phyloP scores from a whole-genome alignment of 2,113 vertebrate species.

The Tricholaema leucomelas region DNA sequence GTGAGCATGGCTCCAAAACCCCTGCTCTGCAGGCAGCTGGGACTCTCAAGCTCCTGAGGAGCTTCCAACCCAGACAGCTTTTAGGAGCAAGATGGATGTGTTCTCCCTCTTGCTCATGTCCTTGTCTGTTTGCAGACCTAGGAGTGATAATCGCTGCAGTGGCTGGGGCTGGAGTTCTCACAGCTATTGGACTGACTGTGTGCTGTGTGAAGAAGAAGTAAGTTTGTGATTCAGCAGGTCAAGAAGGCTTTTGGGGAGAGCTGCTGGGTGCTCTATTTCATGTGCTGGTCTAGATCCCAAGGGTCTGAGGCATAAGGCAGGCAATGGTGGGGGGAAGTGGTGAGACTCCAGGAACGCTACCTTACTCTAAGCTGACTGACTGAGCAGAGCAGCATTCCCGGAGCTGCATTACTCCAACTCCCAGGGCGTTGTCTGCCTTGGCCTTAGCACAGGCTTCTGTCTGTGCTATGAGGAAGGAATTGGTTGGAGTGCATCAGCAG shows the following conservation, averaged over 20 bases:
- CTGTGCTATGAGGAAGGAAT: not conserved
- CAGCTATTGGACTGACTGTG: conserved; percentile 68
- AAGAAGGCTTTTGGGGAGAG: not conserved
- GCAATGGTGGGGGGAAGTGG: not conserved
- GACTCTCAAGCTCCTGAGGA: not conserved
- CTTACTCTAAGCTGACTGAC: not conserved
- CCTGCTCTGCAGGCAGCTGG: not conserved
- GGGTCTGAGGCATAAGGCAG: not conserved
- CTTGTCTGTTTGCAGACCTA: conserved; percentile 72
- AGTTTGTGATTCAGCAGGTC: conserved; percentile 43
- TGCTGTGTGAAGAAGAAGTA: conserved; percentile 82
- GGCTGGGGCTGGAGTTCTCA: conserved; percentile 66
- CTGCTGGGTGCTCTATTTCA: not conserved
- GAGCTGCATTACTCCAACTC: not conserved
- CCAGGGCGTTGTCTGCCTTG: not conserved
- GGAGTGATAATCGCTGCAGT: conserved; percentile 72
- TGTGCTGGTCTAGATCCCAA: not conserved
- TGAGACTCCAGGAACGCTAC: not conserved
- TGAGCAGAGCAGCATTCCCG: not conserved
- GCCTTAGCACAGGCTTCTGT: not conserved
- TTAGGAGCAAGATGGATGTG: not conserved
- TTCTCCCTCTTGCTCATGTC: not conserved
- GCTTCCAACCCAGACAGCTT: not conserved
- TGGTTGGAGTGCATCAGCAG: not conserved
- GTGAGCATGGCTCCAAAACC: not conserved